Percentiles rank a stretch among this genome's conserved stretches.
Evolutionary conservation across 1,140 invertebrate species (phyloP).

Genomic region (Coptotermes formosanus): DNA sequence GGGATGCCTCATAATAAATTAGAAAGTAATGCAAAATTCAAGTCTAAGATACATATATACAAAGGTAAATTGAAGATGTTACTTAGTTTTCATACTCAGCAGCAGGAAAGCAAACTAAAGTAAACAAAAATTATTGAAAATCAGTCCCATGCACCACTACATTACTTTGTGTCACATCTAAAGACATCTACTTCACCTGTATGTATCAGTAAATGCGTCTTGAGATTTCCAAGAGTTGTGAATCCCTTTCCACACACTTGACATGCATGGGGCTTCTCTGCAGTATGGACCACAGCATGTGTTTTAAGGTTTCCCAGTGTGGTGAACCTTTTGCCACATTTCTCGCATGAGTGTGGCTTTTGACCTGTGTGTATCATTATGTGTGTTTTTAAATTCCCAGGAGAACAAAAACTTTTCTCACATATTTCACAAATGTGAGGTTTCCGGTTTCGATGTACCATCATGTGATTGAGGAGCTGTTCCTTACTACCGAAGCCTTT

Average conservation of each 20-base stretch:
- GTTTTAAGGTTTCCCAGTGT: constrained; percentile 32
- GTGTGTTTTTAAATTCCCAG: not conserved
- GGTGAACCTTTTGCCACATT: constrained; percentile 35
- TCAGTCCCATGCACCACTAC: no score
- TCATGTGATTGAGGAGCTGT: not conserved
- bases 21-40: no score
- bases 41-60: no score
- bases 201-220: not conserved
- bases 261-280: constrained; percentile 43
- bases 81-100: no score
- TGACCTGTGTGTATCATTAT: constrained; percentile 7
- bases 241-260: constrained; percentile 46
- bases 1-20: no score
- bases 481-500: not conserved
- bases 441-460: not conserved
- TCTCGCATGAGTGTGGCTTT: constrained; percentile 33
- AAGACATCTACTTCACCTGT: not conserved
- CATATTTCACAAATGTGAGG: constrained; percentile 3
- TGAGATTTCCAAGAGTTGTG: constrained; percentile 46
- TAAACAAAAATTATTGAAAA: no score
- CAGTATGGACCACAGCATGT: constrained; percentile 35
- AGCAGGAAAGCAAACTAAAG: no score
- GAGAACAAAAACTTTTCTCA: constrained; percentile 1
- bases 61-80: no score
- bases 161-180: no score